Conservation (phyloP, 1,140 invertebrate genomes). For the Homarus americanus region DNA sequence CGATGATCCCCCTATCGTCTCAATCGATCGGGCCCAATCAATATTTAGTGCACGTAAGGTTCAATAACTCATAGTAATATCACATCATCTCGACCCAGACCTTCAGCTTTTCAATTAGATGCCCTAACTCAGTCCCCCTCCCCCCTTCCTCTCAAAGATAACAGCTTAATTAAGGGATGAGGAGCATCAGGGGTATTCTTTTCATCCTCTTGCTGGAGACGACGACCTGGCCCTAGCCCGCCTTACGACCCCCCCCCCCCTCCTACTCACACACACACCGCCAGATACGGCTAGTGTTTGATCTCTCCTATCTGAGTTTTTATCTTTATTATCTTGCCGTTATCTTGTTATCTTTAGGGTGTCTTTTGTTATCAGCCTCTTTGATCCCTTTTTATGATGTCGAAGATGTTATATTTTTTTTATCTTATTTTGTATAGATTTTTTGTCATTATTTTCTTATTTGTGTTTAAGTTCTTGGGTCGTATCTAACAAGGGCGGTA, state of each 20-base stretch:
- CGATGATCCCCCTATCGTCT: slow-evolving; percentile 5
- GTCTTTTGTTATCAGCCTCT: no score
- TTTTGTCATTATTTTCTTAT: no score
- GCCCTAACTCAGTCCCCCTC: slow-evolving; percentile 3
- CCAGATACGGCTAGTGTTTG: background rate
- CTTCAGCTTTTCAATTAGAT: slow-evolving; percentile 47
- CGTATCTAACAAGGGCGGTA: no score
- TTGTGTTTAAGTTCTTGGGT: no score
- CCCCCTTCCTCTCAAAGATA: no score
- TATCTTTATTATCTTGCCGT: background rate
- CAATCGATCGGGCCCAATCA: slow-evolving; percentile 29
- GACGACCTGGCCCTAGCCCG: background rate
- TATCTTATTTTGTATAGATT: no score
- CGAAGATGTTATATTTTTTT: no score
- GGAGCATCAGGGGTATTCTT: background rate
- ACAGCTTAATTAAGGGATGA: slow-evolving; percentile 34
- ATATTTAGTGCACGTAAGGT: slow-evolving; percentile 38
- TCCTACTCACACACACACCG: background rate
- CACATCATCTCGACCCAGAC: slow-evolving; percentile 12
- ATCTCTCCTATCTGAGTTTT: background rate
- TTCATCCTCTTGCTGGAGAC: background rate
- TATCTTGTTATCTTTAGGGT: background rate
- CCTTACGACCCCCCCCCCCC: background rate
- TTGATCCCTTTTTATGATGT: no score
- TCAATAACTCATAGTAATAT: slow-evolving; percentile 28